Evolutionary conservation across 2,113 vertebrate genomes (phyloP).

Genomic region (Miniopterus natalensis): DNA sequence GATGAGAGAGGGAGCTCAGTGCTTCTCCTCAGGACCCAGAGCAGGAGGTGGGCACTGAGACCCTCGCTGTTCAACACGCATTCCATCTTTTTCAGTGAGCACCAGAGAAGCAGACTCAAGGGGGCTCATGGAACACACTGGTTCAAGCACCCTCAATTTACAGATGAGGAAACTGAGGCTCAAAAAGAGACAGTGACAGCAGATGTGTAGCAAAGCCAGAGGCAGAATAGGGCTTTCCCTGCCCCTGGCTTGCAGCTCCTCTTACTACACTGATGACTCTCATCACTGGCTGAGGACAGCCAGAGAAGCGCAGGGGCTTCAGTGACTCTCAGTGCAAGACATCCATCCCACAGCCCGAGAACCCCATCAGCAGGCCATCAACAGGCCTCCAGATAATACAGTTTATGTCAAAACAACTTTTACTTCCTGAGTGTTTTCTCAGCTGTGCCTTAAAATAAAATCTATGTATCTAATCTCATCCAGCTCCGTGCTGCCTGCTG

Average conservation of each 20-base stretch:
- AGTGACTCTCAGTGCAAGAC: background rate
- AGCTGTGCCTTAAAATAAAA: slow-evolving; percentile 71
- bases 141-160: background rate
- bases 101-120: background rate
- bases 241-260: background rate
- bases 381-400: slow-evolving; percentile 23
- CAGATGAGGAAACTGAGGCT: background rate
- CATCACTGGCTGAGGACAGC: background rate
- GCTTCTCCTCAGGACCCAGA: background rate
- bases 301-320: background rate
- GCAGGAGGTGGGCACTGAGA: background rate
- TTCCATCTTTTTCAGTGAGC: background rate
- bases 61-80: background rate
- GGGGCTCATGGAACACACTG: rapidly evolving
- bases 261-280: background rate
- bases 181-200: background rate
- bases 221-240: rapidly evolving
- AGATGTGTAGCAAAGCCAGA: background rate
- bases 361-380: background rate
- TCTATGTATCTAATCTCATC: slow-evolving; percentile 58
- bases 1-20: background rate
- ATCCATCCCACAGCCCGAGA: background rate
- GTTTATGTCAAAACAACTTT: slow-evolving; percentile 52
- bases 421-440: slow-evolving; percentile 54
- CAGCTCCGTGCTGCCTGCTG: background rate